phyloP scores from a whole-genome alignment of 2,797 vertebrate genomes.

The Pogoniulus pusillus region DNA sequence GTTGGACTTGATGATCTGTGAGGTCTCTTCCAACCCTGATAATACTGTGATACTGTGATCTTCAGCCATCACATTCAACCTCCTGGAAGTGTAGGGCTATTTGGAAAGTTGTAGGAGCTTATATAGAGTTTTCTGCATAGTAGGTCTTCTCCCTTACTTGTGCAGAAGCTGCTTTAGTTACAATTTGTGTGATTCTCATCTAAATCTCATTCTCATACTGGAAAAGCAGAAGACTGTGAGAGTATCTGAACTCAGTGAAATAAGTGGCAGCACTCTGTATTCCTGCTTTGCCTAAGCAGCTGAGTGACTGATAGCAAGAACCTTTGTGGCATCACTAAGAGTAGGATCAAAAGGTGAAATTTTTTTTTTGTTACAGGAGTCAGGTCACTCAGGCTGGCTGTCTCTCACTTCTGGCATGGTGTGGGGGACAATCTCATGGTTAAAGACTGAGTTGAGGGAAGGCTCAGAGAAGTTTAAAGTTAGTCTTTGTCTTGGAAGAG shows the following conservation, averaged over 20 bases:
- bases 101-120: neutral
- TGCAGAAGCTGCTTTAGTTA: neutral
- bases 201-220: neutral
- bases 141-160: neutral
- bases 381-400: neutral
- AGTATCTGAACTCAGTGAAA: neutral
- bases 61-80: neutral
- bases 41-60: no score
- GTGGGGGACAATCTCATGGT: neutral
- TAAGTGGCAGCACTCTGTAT: neutral
- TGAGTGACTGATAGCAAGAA: neutral
- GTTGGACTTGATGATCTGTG: no score
- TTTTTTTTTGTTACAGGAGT: neutral
- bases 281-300: neutral
- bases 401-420: neutral
- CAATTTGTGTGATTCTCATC: neutral
- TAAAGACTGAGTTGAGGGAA: neutral
- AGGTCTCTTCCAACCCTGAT: no score
- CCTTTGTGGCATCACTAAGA: neutral
- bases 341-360: neutral
- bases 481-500: neutral
- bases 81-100: neutral
- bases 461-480: neutral
- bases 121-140: neutral
- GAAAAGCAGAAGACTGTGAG: neutral